These are phyloP conservation scores for Lordiphosa andalusiaca DNA, from an alignment of 2,888 invertebrate species.

Conservation along the genomic window DNA sequence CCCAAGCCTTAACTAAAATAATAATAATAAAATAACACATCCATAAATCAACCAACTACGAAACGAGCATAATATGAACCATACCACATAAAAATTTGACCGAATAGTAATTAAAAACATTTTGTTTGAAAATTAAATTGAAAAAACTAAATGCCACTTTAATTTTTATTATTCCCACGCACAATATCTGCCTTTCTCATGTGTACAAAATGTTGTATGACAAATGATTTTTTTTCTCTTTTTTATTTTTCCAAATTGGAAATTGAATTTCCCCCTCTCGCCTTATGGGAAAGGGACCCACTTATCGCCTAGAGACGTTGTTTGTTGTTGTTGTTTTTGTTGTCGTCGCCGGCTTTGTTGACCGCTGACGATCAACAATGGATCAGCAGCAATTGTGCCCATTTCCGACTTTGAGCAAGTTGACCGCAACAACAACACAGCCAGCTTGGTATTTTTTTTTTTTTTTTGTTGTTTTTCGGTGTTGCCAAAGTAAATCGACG, in stretches of 20 bases:
- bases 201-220: slow-evolving; percentile 26
- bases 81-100: too few relatives aligned
- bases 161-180: slow-evolving; percentile 1
- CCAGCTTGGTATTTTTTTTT: slow-evolving; percentile 12
- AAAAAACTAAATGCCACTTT: too few relatives aligned
- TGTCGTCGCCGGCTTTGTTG: slow-evolving; percentile 16
- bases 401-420: slow-evolving; percentile 65
- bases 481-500: slow-evolving; percentile 62
- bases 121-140: too few relatives aligned
- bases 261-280: neutral
- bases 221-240: neutral
- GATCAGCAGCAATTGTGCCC: slow-evolving; percentile 44
- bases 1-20: too few relatives aligned
- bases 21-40: too few relatives aligned
- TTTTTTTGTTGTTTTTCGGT: slow-evolving; percentile 30
- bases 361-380: slow-evolving; percentile 51
- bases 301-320: slow-evolving; percentile 64
- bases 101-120: too few relatives aligned
- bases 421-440: slow-evolving; percentile 44
- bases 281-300: slow-evolving; percentile 60
- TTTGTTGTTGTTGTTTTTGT: slow-evolving; percentile 32
- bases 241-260: too few relatives aligned
- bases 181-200: slow-evolving; percentile 20
- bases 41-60: too few relatives aligned
- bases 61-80: too few relatives aligned